These are phyloP conservation scores for Achatina immaculata DNA, from an alignment of 1,140 invertebrate genomes.

Conservation along the genomic window DNA sequence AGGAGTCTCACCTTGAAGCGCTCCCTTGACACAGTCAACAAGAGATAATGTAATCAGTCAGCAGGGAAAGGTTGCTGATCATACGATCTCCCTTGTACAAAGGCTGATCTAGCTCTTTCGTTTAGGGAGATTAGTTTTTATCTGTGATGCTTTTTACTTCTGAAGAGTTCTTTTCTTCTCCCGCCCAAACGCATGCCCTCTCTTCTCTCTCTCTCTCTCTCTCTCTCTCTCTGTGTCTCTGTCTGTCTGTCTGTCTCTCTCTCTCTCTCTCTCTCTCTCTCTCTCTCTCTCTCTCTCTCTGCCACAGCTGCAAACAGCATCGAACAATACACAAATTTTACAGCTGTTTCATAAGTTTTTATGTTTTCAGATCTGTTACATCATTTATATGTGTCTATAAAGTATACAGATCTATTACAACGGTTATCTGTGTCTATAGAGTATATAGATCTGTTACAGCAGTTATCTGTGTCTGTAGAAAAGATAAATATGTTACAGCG, in stretches of 20 bases:
- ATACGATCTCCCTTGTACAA: no score
- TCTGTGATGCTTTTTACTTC: neutral
- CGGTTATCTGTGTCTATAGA: no score
- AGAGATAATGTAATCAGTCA: neutral
- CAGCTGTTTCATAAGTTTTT: no score
- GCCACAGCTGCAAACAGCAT: no score
- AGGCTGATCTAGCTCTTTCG: no score
- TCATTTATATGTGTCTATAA: neutral
- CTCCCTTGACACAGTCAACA: neutral
- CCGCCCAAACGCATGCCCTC: neutral
- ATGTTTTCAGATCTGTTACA: neutral
- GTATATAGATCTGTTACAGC: no score
- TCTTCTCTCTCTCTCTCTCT: constrained; percentile 9
- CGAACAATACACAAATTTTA: no score
- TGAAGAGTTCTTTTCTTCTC: neutral
- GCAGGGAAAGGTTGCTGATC: no score
- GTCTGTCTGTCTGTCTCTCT: neutral
- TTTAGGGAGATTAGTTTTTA: neutral
- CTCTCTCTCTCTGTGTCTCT: constrained; percentile 7
- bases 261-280: constrained; percentile 32
- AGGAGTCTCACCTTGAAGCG: neutral
- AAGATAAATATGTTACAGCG: no score
- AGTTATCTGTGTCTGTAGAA: no score
- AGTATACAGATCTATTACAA: no score
- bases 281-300: constrained; percentile 19